Conservation (phyloP, 1,140 invertebrate genomes). For the Asobara japonica region DNA sequence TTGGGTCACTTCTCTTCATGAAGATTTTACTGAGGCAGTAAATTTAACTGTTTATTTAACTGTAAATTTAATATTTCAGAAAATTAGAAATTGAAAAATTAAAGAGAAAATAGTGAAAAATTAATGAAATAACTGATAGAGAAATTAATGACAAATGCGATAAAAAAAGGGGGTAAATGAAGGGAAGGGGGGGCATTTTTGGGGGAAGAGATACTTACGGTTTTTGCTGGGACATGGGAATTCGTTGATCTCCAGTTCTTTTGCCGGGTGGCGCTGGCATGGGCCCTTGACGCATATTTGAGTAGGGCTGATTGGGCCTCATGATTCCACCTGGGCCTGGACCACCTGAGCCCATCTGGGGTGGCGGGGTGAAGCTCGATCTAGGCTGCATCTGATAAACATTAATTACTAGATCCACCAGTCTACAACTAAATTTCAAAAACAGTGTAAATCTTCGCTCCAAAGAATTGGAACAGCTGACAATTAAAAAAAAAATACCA, state of each 20-base stretch:
- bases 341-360: constrained; percentile 63
- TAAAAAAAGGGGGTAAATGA: no score
- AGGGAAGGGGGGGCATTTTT: no score
- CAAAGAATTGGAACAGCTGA: constrained; percentile 16
- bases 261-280: constrained; percentile 70
- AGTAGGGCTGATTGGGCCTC: constrained; percentile 69
- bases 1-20: no score
- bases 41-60: no score
- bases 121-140: constrained; percentile 31
- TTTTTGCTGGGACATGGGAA: constrained; percentile 73
- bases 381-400: constrained; percentile 64
- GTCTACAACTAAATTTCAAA: not conserved
- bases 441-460: not conserved
- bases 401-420: constrained; percentile 32
- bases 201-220: constrained; percentile 64
- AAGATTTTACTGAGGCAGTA: no score
- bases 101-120: constrained; percentile 34
- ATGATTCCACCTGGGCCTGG: constrained; percentile 70
- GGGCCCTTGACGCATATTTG: constrained; percentile 70
- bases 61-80: no score
- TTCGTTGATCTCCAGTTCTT: constrained; percentile 71
- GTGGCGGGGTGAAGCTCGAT: constrained; percentile 68
- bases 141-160: constrained; percentile 40
- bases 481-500: constrained; percentile 28
- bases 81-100: no score